A percentile compares a stretch with the other conserved stretches of the same genome.
These are phyloP conservation scores for Cataglyphis cursor DNA, from an alignment of 2,888 invertebrate species.

Conservation along the genomic window DNA sequence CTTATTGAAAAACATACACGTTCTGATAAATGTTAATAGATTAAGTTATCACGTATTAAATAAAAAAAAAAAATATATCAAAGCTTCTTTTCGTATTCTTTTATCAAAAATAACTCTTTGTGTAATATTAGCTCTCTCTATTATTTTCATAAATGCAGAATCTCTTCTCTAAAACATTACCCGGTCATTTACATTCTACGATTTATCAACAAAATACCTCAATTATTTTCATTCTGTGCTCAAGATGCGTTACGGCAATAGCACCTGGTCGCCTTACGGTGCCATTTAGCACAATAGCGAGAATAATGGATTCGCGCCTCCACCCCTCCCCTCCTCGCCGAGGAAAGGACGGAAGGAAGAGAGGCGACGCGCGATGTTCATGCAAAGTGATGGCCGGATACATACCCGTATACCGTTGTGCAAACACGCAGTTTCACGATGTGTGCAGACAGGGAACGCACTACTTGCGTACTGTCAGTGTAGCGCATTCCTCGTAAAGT, in stretches of 20 bases:
- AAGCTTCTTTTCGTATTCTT: background rate
- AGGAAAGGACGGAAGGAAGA: conserved; percentile 44
- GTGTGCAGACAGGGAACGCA: conserved; percentile 1
- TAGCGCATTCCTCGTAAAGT: background rate
- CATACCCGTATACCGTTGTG: conserved; percentile 18
- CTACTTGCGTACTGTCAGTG: background rate
- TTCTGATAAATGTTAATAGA: background rate
- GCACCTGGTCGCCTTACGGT: conserved; percentile 27
- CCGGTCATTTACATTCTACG: conserved; percentile 6
- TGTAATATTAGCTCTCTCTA: background rate
- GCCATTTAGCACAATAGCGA: conserved; percentile 61
- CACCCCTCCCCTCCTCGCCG: background rate
- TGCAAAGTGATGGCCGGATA: conserved; percentile 43
- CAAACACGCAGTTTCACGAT: conserved; percentile 38
- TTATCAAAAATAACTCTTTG: background rate
- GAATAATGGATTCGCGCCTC: conserved; percentile 48
- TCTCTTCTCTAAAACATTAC: conserved; percentile 12
- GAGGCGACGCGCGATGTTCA: conserved; percentile 8
- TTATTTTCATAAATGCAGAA: background rate
- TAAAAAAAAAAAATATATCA: background rate
- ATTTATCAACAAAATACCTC: background rate
- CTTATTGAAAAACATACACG: background rate
- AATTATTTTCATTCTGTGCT: conserved; percentile 29
- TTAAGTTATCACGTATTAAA: background rate
- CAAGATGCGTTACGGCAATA: conserved; percentile 28